Base-by-base conservation (phyloP, 2,888 invertebrate species). In the Neoascia interrupta region DNA sequence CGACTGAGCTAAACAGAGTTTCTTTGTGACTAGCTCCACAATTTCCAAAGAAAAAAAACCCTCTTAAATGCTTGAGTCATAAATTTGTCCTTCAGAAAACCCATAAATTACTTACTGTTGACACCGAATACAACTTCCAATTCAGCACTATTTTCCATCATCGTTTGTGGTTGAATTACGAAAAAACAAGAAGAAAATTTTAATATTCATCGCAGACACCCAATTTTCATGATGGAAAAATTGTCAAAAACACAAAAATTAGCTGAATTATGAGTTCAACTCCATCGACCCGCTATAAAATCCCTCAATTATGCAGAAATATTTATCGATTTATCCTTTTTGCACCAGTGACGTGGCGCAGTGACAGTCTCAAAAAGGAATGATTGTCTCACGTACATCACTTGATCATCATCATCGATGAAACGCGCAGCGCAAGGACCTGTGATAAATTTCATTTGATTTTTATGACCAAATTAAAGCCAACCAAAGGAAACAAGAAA, bases 251-350 rank as follows among this genome's bases (percentile, higher is more conserved):
- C 34, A 15, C 23, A 37, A 31, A 54, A 70, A 47, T 53, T 41
- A 18, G 37, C 39, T 70, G 76, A 70, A 64, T 76, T 66, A 76
- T n/a, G n/a, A n/a, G n/a, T 76, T 70, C 47, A 60, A 28, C 45
- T 41, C 39, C 47, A 53, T 64, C 34, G 51, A 64, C 19, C 36
- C 34, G 34, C 34, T 39, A 23, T 11, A 31, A 31, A 31, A 31
- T n/a, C 10, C 3, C 31, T 5, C 3, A n/a, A 31, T 31, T n/a
- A 8, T 31, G 31, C 31, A 6, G n/a, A 8, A n/a, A 31, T 31
- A n/a, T n/a, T n/a, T n/a, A 31, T 31, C 63, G 41, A 63, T 63
- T 60, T 54, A 72, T 49, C 47, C 51, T 54, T 63, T 47, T 61
- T 39, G 34, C 16, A 18, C 8, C 11, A 45, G 19, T 15, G 3